Evolutionary conservation across 1,140 invertebrate species (phyloP).

Genomic region (Geopemphigus sp.): DNA sequence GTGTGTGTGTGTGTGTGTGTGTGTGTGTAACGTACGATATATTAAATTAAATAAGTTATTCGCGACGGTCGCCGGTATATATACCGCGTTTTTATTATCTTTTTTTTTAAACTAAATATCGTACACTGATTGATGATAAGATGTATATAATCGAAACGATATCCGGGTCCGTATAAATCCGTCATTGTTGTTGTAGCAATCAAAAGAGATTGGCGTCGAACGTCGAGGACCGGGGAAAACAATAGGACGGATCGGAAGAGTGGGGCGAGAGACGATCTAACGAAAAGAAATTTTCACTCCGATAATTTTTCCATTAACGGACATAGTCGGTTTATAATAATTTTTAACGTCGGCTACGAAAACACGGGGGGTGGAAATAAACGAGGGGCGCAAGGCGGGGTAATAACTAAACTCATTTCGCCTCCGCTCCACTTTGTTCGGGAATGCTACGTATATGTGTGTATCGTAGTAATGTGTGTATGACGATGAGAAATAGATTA

Average conservation of each 20-base stretch:
- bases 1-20: not conserved
- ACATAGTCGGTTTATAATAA: constrained; percentile 28
- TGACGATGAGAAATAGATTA: constrained; percentile 47
- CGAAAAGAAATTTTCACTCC: constrained; percentile 42
- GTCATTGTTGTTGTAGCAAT: constrained; percentile 14
- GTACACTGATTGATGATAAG: not conserved
- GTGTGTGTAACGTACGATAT: not conserved
- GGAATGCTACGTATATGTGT: too few species aligned
- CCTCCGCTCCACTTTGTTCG: not conserved
- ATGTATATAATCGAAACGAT: not conserved
- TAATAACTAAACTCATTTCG: constrained; percentile 48
- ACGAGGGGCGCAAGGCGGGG: not conserved
- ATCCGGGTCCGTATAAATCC: constrained; percentile 25
- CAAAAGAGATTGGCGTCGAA: not conserved
- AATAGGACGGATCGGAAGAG: not conserved
- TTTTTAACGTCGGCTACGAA: constrained; percentile 38
- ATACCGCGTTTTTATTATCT: not conserved
- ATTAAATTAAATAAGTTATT: constrained; percentile 6
- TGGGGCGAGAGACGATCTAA: not conserved
- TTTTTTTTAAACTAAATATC: not conserved
- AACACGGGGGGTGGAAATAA: constrained; percentile 2
- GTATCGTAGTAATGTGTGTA: constrained; percentile 13
- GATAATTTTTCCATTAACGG: constrained; percentile 45
- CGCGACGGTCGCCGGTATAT: not conserved
- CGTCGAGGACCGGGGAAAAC: constrained; percentile 4